Evolutionary conservation across 2,113 vertebrate species (phyloP).

Genomic region (Hydrochoerus hydrochaeris): DNA sequence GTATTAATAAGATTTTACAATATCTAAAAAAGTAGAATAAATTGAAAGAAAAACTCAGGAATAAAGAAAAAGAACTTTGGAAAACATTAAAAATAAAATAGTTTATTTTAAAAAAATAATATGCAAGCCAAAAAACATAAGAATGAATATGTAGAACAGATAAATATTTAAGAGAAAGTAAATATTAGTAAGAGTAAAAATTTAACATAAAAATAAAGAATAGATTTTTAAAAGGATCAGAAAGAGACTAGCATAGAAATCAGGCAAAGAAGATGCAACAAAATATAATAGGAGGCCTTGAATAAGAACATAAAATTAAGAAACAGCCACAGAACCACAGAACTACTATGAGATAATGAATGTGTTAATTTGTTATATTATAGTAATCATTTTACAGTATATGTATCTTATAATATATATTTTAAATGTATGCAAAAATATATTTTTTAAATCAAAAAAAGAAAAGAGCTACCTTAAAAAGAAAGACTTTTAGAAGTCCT

Average conservation of each 20-base stretch:
- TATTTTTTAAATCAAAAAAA: not conserved
- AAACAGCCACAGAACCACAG: not conserved
- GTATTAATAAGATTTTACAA: not conserved
- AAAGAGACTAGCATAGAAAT: not conserved
- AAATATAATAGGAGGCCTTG: not conserved
- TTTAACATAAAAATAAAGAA: not conserved
- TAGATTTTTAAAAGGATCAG: not conserved
- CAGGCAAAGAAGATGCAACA: not conserved
- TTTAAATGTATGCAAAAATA: not conserved
- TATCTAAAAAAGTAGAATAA: not conserved
- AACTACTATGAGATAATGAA: not conserved
- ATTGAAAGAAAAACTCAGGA: not conserved
- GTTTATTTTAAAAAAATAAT: not conserved
- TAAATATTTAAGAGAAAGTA: not conserved
- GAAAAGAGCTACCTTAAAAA: not conserved
- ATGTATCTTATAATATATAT: not conserved
- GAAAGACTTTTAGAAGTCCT: not conserved
- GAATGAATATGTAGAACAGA: not conserved
- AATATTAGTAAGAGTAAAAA: not conserved
- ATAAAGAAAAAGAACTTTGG: not conserved
- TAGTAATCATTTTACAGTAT: not conserved
- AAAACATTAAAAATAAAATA: not conserved
- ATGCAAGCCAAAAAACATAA: not conserved
- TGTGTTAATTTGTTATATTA: not conserved
- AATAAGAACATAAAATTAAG: not conserved